These are phyloP conservation scores for Petrocephalus zakoni DNA, from an alignment of 2,113 vertebrate species.

Conservation along the genomic window DNA sequence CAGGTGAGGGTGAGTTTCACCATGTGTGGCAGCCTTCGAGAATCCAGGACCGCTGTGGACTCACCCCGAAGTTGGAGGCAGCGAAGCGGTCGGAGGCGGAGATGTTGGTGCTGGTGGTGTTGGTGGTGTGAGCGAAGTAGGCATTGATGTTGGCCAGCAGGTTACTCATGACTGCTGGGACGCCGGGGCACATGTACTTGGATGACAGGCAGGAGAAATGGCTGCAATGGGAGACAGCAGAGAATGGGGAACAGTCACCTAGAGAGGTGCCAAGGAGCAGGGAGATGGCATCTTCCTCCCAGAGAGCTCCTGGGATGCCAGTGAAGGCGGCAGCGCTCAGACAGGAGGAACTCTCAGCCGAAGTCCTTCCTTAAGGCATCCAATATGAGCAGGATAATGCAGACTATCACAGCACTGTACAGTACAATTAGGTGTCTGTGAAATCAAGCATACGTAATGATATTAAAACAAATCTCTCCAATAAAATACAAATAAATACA, in stretches of 20 bases:
- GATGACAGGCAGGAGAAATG: slow-evolving; percentile 97
- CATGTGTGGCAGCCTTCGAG: not conserved
- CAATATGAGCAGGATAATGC: not conserved
- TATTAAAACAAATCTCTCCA: not conserved
- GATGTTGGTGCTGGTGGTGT: slow-evolving; percentile 83
- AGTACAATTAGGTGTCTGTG: not conserved
- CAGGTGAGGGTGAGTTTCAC: not conserved
- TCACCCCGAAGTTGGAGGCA: slow-evolving; percentile 95
- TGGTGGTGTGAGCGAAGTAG: slow-evolving; percentile 89
- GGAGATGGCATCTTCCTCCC: not conserved
- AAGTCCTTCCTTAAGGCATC: not conserved
- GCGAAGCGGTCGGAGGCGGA: slow-evolving; percentile 94
- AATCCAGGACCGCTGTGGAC: slow-evolving; percentile 32
- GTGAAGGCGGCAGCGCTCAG: not conserved
- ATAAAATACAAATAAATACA: not conserved
- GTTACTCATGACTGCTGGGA: slow-evolving; percentile 92
- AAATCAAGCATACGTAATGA: not conserved
- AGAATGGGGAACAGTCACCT: not conserved
- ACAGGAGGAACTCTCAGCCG: not conserved
- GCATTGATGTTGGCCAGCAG: slow-evolving; percentile 95
- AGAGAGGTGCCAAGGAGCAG: not conserved
- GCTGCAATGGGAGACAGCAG: slow-evolving; percentile 52
- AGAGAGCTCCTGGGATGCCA: not conserved
- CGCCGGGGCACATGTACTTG: slow-evolving; percentile 88
- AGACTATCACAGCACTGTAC: not conserved